phyloP scores from a whole-genome alignment of 2,888 invertebrate genomes.

The Chaitophorus viminalis region DNA sequence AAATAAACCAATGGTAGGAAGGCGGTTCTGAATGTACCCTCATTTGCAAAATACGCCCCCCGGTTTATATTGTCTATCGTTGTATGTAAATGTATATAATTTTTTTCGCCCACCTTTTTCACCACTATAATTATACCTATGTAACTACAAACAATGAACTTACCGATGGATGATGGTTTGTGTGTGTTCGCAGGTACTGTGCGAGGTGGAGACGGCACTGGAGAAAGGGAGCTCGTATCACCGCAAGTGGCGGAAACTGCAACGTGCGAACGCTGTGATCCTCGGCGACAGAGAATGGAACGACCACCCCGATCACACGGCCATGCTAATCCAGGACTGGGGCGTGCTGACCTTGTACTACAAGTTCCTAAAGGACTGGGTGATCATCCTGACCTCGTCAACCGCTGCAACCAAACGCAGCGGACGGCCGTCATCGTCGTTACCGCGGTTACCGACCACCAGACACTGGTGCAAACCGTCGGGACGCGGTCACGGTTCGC shows the following conservation, averaged over 20 bases:
- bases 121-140: no score
- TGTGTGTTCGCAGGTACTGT: constrained; percentile 15
- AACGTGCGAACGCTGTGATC: neutral
- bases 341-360: constrained; percentile 73
- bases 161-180: no score
- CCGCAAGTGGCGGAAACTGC: neutral
- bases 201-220: constrained; percentile 39
- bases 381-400: constrained; percentile 59
- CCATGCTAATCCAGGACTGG: constrained; percentile 73
- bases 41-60: no score
- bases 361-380: constrained; percentile 72
- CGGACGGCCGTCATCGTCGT: neutral
- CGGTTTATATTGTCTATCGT: no score
- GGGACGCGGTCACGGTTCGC: neutral
- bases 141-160: no score
- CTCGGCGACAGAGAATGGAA: constrained; percentile 56
- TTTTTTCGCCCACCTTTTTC: no score
- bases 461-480: neutral
- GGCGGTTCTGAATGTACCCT: no score
- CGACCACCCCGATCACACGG: constrained; percentile 68
- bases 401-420: neutral
- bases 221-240: neutral
- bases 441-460: neutral
- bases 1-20: no score
- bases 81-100: no score